Evolutionary conservation across 2,113 vertebrate genomes (phyloP).

Genomic region (Oceanodroma tethys): DNA sequence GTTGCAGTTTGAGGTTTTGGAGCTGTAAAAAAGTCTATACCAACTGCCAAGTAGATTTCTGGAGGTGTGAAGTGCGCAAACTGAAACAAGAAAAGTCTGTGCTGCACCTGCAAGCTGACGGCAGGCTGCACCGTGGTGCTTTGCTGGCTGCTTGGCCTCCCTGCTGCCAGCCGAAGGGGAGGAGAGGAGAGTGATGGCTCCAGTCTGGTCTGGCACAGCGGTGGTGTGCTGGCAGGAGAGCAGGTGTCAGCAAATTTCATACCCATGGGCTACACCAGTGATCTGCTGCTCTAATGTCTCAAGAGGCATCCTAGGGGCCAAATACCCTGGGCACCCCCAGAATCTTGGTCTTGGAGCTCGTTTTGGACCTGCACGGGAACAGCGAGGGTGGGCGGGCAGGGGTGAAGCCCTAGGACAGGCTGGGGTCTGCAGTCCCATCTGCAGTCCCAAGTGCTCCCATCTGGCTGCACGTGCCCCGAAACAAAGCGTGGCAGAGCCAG

Average conservation of each 20-base stretch:
- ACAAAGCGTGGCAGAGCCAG: neutral
- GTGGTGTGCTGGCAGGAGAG: neutral
- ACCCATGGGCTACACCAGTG: neutral
- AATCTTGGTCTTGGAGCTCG: neutral
- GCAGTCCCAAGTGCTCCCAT: neutral
- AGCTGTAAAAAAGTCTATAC: neutral
- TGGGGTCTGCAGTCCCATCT: neutral
- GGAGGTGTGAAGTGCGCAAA: neutral
- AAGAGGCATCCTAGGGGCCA: neutral
- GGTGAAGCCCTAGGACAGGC: neutral
- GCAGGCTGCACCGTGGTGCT: neutral
- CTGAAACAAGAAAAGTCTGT: neutral
- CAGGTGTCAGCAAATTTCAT: neutral
- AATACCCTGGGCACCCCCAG: rapidly evolving
- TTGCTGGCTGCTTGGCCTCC: neutral
- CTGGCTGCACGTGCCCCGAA: neutral
- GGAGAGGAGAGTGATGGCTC: neutral
- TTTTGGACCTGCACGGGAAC: neutral
- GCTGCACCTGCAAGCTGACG: neutral
- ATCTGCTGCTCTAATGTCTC: neutral
- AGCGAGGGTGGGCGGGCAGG: neutral
- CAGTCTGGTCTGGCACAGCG: neutral
- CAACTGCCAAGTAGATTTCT: neutral
- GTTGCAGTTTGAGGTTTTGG: neutral
- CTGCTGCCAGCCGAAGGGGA: neutral